phyloP scores from a whole-genome alignment of 2,797 vertebrate species.

The Brachyrhaphis roseni region DNA sequence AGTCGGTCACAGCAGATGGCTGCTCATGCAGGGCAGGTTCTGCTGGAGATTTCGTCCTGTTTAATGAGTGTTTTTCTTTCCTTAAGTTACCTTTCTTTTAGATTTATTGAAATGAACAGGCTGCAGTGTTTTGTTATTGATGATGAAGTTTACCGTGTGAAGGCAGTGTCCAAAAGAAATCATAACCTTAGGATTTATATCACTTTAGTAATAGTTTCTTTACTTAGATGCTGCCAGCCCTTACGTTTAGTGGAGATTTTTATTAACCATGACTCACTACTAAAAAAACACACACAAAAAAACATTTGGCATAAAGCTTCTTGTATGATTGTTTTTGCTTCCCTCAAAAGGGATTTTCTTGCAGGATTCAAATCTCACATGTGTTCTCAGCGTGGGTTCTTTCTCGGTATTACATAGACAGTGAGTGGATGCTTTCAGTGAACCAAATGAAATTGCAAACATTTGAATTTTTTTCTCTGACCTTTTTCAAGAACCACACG shows the following conservation, averaged over 20 bases:
- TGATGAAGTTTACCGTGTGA: not conserved
- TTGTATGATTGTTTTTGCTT: not conserved
- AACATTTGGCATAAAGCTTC: constrained; percentile 2
- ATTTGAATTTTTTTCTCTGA: not conserved
- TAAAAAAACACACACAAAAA: not conserved
- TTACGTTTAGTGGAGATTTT: constrained; percentile 10
- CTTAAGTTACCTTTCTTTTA: not conserved
- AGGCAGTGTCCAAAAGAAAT: constrained; percentile 24
- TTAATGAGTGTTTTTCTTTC: not conserved
- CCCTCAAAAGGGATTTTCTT: not conserved
- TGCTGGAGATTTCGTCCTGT: not conserved
- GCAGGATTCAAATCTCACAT: not conserved
- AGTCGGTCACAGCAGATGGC: not conserved
- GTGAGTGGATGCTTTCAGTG: not conserved
- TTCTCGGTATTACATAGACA: not conserved
- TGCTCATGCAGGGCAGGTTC: not conserved
- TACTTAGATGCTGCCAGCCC: constrained; percentile 1
- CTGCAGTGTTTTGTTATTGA: not conserved
- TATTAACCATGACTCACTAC: constrained; percentile 2
- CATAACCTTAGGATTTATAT: not conserved
- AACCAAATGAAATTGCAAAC: not conserved
- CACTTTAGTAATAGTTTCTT: constrained; percentile 25
- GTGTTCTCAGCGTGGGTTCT: not conserved
- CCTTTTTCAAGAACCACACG: not conserved
- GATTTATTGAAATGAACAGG: not conserved